phyloP scores from a whole-genome alignment of 2,888 invertebrate genomes.

The Eupithecia exiguata region DNA sequence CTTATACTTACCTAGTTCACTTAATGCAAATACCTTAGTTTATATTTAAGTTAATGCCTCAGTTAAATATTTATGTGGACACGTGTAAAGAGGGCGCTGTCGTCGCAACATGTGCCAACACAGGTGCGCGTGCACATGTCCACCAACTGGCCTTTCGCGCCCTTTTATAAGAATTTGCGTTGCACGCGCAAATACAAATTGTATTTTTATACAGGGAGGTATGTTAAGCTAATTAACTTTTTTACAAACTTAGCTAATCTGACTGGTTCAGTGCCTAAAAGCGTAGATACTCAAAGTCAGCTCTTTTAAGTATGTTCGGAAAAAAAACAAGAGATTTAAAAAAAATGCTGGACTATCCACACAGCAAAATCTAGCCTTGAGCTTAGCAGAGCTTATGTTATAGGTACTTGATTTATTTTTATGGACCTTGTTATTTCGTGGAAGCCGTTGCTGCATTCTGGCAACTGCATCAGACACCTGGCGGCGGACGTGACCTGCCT shows the following conservation, averaged over 20 bases:
- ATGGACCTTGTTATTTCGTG: constrained; percentile 1
- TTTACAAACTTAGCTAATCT: neutral
- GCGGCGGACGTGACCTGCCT: constrained; percentile 38
- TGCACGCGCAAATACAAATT: constrained; percentile 2
- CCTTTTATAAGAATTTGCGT: constrained; percentile 29
- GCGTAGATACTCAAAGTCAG: neutral
- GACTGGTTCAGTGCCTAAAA: neutral
- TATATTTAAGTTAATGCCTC: constrained; percentile 11
- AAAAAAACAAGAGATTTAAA: neutral
- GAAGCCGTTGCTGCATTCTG: constrained; percentile 7
- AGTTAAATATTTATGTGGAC: constrained; percentile 11
- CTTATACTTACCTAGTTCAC: no score
- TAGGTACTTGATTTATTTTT: neutral
- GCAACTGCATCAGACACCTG: constrained; percentile 35
- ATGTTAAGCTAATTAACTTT: neutral
- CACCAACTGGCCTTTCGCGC: constrained; percentile 47
- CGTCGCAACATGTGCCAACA: constrained; percentile 49
- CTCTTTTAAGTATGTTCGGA: neutral
- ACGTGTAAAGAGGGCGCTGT: constrained; percentile 32
- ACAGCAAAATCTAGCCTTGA: no score
- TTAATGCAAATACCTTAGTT: constrained; percentile 3
- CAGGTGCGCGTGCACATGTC: constrained; percentile 52
- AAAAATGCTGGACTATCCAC: no score
- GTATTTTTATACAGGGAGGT: neutral
- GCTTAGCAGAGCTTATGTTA: no score